Percentiles rank a stretch among this genome's conserved stretches.
Conservation (phyloP, 2,888 invertebrate species). For the Thymelicus acteon region DNA sequence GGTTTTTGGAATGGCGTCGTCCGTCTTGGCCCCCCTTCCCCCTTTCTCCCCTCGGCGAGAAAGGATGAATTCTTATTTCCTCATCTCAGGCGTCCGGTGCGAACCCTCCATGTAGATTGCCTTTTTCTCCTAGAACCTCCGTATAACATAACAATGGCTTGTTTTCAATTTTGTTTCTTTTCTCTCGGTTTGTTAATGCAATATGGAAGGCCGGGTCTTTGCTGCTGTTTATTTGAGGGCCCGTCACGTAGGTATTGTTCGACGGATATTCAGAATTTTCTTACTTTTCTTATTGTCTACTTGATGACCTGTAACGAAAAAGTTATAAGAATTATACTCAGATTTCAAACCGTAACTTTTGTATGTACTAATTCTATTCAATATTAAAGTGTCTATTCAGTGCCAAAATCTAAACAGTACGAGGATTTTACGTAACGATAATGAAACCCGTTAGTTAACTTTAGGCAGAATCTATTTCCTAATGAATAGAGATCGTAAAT, state of each 20-base stretch:
- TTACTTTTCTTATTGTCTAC: background rate
- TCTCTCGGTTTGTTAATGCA: slow-evolving; percentile 49
- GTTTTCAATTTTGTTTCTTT: slow-evolving; percentile 80
- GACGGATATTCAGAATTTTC: background rate
- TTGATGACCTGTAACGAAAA: slow-evolving; percentile 5
- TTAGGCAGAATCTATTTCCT: slow-evolving; percentile 15
- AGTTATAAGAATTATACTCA: no score
- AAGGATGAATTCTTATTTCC: slow-evolving; percentile 86
- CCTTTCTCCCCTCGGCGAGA: slow-evolving; percentile 69
- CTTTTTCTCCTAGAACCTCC: slow-evolving; percentile 79
- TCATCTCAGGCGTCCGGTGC: slow-evolving; percentile 82
- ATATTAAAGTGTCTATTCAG: background rate
- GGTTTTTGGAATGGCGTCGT: slow-evolving; percentile 89
- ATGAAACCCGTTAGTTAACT: background rate
- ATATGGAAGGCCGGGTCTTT: slow-evolving; percentile 43
- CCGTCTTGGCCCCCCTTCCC: slow-evolving; percentile 84
- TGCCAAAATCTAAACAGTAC: slow-evolving; percentile 6
- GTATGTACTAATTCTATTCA: background rate
- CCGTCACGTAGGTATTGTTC: slow-evolving; percentile 15
- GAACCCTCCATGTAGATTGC: slow-evolving; percentile 83
- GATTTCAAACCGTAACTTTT: no score
- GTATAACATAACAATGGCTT: slow-evolving; percentile 83
- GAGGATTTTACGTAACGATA: background rate
- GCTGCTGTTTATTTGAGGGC: slow-evolving; percentile 37
- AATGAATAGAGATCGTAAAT: slow-evolving; percentile 25